Base-by-base conservation (phyloP, 2,888 invertebrate genomes). In the Sycophila texana region DNA sequence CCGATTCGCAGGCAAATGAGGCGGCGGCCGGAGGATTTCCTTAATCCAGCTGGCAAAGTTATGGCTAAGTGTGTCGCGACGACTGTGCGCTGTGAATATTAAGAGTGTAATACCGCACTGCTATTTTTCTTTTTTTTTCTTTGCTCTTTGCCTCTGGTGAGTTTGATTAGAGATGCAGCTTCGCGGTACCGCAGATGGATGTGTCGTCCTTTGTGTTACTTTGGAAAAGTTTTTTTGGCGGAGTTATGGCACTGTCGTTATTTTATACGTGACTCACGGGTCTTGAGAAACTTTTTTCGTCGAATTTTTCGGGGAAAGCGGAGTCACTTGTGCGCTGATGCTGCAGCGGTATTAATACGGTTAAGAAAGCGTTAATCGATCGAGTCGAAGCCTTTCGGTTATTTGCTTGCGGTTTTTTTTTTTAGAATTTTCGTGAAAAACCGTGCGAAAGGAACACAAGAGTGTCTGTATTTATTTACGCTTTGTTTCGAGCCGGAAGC, bases 111-210 rank as follows among this genome's bases (percentile, higher is more conserved):
- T 22, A 30, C 26, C 4, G 22, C 14, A 4, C 10, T 22, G 71
- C 63, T 67, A 39, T 61, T 76, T 72, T 22, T 58, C n/a, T n/a
- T n/a, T n/a, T n/a, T n/a, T n/a, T n/a, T n/a, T n/a, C n/a, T n/a
- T n/a, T n/a, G n/a, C n/a, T n/a, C n/a, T 65, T 74, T 39, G 39
- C 10, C 39, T 10, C 39, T 39, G 39, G 10, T 39, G 30, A 49
- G 39, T 60, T 66, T 20, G 77, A 80, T 80, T 80, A 80, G 77
- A 20, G 76, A 80, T 80, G 77, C 80, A 70, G 70, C n/a, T 16
- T 55, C 53, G 66, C 63, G 18, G 51, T 51, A 2, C 7, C n/a
- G 53, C 53, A n/a, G 80, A 73, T 76, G 76, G 47, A 72, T n/a
- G n/a, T n/a, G n/a, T n/a, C 67, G 63, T 57, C 75, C 57, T 61